Conservation (phyloP, 1,140 invertebrate species). For the Drosophila pandora region DNA sequence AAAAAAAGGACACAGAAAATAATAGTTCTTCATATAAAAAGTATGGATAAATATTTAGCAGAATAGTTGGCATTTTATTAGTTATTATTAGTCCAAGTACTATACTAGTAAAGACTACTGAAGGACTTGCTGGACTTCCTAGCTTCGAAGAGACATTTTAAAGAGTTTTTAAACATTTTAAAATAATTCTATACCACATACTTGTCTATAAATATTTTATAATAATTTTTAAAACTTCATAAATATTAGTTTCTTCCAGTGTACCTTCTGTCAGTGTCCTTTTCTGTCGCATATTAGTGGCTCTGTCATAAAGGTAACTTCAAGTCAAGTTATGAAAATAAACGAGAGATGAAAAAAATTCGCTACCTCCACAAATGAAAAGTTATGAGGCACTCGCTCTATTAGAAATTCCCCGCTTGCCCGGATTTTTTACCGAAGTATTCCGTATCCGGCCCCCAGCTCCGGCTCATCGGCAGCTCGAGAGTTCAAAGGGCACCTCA, state of each 20-base stretch:
- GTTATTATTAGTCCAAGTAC: no score
- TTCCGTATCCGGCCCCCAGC: conserved; percentile 13
- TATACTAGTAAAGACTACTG: no score
- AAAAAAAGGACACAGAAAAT: not conserved
- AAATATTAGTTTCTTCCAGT: not conserved
- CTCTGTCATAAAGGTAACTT: conserved; percentile 19
- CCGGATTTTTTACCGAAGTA: conserved; percentile 8
- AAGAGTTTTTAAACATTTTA: no score
- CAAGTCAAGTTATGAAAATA: conserved; percentile 24
- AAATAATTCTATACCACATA: not conserved
- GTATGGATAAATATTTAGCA: no score
- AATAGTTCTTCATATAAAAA: not conserved
- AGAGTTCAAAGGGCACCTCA: conserved; percentile 58
- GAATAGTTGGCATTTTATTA: no score
- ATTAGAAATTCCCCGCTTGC: conserved; percentile 24
- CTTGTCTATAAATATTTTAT: no score
- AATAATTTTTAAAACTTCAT: no score
- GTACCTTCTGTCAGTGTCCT: not conserved
- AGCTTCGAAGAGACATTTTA: no score
- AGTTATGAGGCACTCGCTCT: conserved; percentile 22
- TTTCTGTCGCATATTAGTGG: conserved; percentile 44
- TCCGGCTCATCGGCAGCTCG: conserved; percentile 41
- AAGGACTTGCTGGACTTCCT: no score
- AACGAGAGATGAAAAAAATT: not conserved
- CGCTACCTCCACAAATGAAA: conserved; percentile 18